Conservation (phyloP, 2,113 vertebrate species). For the Anguilla rostrata region DNA sequence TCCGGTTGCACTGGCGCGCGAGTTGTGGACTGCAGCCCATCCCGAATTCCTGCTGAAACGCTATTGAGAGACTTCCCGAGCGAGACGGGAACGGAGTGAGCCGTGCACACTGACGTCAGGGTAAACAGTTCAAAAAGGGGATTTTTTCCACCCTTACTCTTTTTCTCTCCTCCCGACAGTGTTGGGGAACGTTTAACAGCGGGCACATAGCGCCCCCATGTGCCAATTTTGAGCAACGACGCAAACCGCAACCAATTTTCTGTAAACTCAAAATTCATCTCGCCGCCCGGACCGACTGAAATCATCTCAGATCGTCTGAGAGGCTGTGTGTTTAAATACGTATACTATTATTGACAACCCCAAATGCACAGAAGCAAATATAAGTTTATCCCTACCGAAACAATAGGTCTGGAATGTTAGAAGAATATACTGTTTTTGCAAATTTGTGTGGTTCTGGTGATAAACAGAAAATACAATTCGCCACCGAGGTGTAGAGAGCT, state of each 20-base stretch:
- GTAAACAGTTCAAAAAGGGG: slow-evolving; percentile 68
- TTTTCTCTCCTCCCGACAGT: slow-evolving; percentile 45
- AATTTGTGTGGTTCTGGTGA: too few species aligned
- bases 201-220: slow-evolving; percentile 66
- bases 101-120: slow-evolving; percentile 75
- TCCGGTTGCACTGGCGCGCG: slow-evolving; percentile 51
- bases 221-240: slow-evolving; percentile 31
- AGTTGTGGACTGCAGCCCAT: slow-evolving; percentile 54
- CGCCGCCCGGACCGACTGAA: not conserved
- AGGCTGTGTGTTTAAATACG: not conserved
- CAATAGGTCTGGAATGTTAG: too few species aligned
- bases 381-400: too few species aligned
- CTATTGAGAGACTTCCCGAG: slow-evolving; percentile 57
- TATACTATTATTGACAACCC: not conserved
- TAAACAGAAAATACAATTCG: too few species aligned
- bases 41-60: slow-evolving; percentile 54
- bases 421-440: too few species aligned
- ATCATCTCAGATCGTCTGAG: not conserved
- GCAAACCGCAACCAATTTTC: not conserved
- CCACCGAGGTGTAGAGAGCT: too few species aligned
- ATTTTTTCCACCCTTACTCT: slow-evolving; percentile 54
- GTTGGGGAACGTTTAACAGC: slow-evolving; percentile 22
- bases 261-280: not conserved
- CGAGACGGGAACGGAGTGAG: slow-evolving; percentile 61
- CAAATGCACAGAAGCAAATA: not conserved